Conservation (phyloP, 2,888 invertebrate genomes). For the Acronicta aceris region DNA sequence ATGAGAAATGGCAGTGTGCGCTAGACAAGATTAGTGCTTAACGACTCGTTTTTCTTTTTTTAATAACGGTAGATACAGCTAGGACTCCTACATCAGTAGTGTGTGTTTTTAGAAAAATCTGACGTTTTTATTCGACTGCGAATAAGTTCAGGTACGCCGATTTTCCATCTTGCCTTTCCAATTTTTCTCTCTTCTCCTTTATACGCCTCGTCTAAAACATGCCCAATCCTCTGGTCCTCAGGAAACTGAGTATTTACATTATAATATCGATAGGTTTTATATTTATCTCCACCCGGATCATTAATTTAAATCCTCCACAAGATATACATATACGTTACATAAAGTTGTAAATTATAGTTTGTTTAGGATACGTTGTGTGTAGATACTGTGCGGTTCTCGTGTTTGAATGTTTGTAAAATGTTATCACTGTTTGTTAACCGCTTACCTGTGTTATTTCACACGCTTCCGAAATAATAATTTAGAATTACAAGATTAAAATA, state of each 20-base stretch:
- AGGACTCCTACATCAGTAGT: too few relatives aligned
- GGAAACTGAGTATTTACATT: not conserved
- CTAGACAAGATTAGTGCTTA: too few relatives aligned
- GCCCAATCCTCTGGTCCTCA: not conserved
- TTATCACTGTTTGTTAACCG: slow-evolving; percentile 43
- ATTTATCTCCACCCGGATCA: not conserved
- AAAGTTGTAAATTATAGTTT: slow-evolving; percentile 7
- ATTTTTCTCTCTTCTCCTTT: too few relatives aligned
- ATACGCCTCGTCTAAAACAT: too few relatives aligned
- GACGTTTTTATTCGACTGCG: too few relatives aligned
- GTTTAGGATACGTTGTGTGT: slow-evolving; percentile 36
- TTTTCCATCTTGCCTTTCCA: too few relatives aligned
- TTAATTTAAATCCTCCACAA: not conserved
- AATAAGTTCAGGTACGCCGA: too few relatives aligned
- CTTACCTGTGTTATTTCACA: slow-evolving; percentile 36
- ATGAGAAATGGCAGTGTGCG: too few relatives aligned
- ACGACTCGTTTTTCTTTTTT: too few relatives aligned
- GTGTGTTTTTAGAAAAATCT: too few relatives aligned
- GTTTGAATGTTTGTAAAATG: slow-evolving; percentile 37
- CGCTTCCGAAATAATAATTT: slow-evolving; percentile 40
- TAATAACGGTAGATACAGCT: too few relatives aligned
- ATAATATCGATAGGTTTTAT: not conserved
- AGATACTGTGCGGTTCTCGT: slow-evolving; percentile 10
- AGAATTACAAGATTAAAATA: slow-evolving; percentile 23
- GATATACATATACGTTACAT: not conserved